phyloP scores from a whole-genome alignment of 1,140 invertebrate genomes.

The Zaprionus vittiger region DNA sequence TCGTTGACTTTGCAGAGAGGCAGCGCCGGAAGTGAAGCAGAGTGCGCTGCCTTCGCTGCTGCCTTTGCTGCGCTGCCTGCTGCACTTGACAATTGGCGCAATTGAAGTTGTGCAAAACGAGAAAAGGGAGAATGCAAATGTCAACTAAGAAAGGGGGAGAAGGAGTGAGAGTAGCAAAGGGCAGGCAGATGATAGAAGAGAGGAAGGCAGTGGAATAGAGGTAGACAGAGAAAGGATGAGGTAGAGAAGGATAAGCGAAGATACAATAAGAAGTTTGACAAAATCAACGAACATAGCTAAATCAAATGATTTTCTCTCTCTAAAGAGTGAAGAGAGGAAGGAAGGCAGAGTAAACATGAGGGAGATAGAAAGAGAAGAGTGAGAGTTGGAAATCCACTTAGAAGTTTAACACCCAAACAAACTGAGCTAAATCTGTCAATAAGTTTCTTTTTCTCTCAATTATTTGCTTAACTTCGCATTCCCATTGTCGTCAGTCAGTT shows the following conservation, averaged over 20 bases:
- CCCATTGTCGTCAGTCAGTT: not conserved
- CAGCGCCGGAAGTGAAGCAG: slow-evolving; percentile 66
- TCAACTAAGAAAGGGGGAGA: not conserved
- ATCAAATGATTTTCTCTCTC: too few species aligned
- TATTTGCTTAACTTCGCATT: not conserved
- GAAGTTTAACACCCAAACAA: slow-evolving; percentile 9
- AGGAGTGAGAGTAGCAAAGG: not conserved
- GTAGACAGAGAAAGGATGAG: not conserved
- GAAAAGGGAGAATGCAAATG: slow-evolving; percentile 33
- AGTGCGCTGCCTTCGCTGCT: not conserved
- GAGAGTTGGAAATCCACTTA: not conserved
- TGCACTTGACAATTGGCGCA: slow-evolving; percentile 53
- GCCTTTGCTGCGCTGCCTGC: slow-evolving; percentile 21
- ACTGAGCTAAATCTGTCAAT: not conserved
- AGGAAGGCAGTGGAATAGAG: not conserved
- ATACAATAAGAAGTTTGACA: too few species aligned
- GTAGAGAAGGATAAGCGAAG: too few species aligned
- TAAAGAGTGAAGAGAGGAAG: not conserved
- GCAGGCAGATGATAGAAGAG: not conserved
- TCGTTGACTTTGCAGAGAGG: slow-evolving; percentile 75
- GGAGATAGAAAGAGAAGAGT: not conserved
- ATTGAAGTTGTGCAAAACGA: slow-evolving; percentile 35
- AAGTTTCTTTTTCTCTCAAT: not conserved
- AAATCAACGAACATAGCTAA: too few species aligned
- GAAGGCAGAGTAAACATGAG: not conserved